A percentile compares a stretch with the other conserved stretches of the same genome.
Conservation (phyloP, 2,888 invertebrate species). For the Stenichneumon culpator region DNA sequence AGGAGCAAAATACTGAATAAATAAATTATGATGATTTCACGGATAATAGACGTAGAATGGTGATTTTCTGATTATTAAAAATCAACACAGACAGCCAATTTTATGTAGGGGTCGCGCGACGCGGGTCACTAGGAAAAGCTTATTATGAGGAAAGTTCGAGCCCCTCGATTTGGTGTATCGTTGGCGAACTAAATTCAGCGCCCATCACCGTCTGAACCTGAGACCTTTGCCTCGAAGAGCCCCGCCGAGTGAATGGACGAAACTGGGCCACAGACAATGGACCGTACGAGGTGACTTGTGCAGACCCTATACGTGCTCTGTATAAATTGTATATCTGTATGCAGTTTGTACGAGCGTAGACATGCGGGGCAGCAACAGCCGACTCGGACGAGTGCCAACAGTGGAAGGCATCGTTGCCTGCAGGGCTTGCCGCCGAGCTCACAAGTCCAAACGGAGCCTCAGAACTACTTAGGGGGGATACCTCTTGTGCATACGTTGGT, state of each 20-base stretch:
- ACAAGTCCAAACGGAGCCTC: slow-evolving; percentile 23
- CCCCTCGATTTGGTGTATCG: slow-evolving; percentile 17
- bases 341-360: slow-evolving; percentile 18
- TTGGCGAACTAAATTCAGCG: slow-evolving; percentile 45
- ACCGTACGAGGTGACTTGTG: slow-evolving; percentile 69
- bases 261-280: slow-evolving; percentile 82
- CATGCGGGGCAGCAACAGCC: slow-evolving; percentile 55
- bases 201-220: slow-evolving; percentile 51
- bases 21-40: not conserved
- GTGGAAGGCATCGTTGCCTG: slow-evolving; percentile 44
- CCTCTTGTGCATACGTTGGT: not conserved
- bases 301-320: slow-evolving; percentile 12
- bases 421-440: slow-evolving; percentile 40
- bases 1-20: not conserved
- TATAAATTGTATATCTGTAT: slow-evolving; percentile 24
- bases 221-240: slow-evolving; percentile 63
- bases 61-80: not conserved
- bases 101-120: not conserved
- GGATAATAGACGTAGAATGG: not conserved
- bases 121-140: slow-evolving; percentile 17
- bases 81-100: not conserved
- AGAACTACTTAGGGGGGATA: slow-evolving; percentile 1
- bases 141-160: slow-evolving; percentile 45
- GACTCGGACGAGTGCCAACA: slow-evolving; percentile 55
- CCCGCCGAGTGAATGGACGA: slow-evolving; percentile 71